These are phyloP conservation scores for Oophaga pumilio DNA, from an alignment of 2,113 vertebrate genomes.

Conservation along the genomic window DNA sequence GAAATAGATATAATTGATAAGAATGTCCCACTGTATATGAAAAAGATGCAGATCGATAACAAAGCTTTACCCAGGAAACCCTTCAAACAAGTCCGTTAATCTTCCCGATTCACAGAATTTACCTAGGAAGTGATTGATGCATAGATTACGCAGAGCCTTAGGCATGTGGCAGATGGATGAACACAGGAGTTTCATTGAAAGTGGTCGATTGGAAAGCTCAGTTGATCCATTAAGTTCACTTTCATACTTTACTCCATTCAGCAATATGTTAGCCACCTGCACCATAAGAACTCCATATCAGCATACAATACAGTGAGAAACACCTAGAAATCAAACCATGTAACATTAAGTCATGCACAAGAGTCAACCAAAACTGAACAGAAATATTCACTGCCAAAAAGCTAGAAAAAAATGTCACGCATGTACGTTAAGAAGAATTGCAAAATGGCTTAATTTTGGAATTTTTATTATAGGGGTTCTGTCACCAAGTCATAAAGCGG, in stretches of 20 bases:
- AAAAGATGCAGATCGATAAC: too few species aligned
- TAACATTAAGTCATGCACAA: conserved; percentile 52
- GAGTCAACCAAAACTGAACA: not conserved
- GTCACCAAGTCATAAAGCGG: too few species aligned
- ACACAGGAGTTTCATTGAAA: conserved; percentile 87
- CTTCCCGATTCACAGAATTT: conserved; percentile 58
- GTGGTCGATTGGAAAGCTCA: conserved; percentile 78
- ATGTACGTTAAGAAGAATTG: too few species aligned
- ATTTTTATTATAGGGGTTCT: not conserved
- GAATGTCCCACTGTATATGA: too few species aligned
- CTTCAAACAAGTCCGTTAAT: not conserved
- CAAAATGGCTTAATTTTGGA: too few species aligned
- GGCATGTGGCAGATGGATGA: conserved; percentile 95
- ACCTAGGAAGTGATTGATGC: conserved; percentile 98
- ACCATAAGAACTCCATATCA: conserved; percentile 61
- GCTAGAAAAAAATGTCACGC: not conserved
- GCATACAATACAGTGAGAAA: conserved; percentile 51
- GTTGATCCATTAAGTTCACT: conserved; percentile 82
- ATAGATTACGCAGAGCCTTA: conserved; percentile 88
- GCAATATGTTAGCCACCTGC: conserved; percentile 94
- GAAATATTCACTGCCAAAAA: not conserved
- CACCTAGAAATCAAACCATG: conserved; percentile 45
- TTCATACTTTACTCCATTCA: conserved; percentile 93
- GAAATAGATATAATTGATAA: too few species aligned
- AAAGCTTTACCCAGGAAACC: not conserved